phyloP scores from a whole-genome alignment of 2,797 vertebrate species.

The Allobates femoralis region DNA sequence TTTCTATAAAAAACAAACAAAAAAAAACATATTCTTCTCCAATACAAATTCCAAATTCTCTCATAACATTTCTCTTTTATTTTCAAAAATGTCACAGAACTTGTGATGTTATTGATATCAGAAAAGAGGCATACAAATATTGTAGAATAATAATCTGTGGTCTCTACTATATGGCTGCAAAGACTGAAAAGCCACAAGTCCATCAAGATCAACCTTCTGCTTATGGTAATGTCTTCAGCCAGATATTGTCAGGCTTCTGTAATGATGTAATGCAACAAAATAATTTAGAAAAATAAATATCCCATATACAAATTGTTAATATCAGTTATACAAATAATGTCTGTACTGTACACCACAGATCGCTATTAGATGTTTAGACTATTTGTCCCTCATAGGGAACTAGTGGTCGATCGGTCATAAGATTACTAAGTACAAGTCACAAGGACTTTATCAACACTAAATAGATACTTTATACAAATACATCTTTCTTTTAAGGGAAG shows the following conservation, averaged over 20 bases:
- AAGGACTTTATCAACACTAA: not conserved
- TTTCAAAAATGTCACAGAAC: constrained; percentile 12
- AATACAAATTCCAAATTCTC: not conserved
- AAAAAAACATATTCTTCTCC: not conserved
- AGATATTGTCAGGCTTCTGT: not conserved
- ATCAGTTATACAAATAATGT: not conserved
- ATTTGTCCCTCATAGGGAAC: not conserved
- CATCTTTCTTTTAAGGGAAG: no score
- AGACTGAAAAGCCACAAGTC: constrained; percentile 15
- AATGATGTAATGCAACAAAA: not conserved
- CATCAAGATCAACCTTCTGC: constrained; percentile 25
- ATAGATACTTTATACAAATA: not conserved
- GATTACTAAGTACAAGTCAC: not conserved
- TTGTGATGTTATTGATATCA: not conserved
- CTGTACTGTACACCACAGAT: not conserved
- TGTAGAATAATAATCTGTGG: no score
- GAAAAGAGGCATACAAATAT: not conserved
- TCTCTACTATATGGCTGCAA: not conserved
- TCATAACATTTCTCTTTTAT: constrained; percentile 2
- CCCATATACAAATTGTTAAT: not conserved
- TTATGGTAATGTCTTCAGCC: not conserved
- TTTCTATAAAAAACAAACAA: not conserved
- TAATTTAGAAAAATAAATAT: not conserved
- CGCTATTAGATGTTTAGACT: no score
- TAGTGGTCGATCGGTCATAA: not conserved